Base-by-base conservation (phyloP, 2,797 vertebrate species). In the Xenopus petersii region DNA sequence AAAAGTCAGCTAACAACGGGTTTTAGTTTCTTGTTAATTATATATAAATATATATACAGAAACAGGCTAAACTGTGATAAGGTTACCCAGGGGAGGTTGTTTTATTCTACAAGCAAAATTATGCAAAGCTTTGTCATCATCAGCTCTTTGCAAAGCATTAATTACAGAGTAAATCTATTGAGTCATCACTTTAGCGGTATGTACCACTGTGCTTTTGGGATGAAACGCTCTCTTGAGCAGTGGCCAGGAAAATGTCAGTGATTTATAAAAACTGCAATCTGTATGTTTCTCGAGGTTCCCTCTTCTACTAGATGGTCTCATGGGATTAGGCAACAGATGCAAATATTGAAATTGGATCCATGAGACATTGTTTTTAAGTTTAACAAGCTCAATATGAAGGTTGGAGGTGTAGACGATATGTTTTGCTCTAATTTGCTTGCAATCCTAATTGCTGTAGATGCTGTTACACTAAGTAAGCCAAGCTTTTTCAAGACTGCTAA, bases 111-210 rank as follows among this genome's bases (percentile, higher is more conserved):
- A 73, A 78, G 75, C 69, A 73, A 49, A 73, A 59, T 13, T 78
- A 36, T 61, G 64, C 16, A 11, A 24, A 24, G 58, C 75, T 73
- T 77, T 68, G 68, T 77, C 59, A 59, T 68, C 62, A 68, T 77
- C 75, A 77, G 75, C 70, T 67, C 2, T 77, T 73, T 73, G 48
- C 15, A 77, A 62, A 73, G 67, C 59, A 73, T 78, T 78, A 78
- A 78, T 78, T 77, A 77, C 16, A 10, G 49, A 42, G 33, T 58
- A 69, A 73, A 73, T 15, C 10, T 68, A 64, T 65, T 2, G 15
- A 48, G 16, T 73, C 65, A 73, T 64, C 70, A 26, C 64, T 63
- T 69, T 64, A 21, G 48, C 56, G 60, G 6, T 64, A 63, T 56
- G 42, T 58, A 67, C 16, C 49, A 16, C 15, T 46, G 33, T 10